Conservation (phyloP, 2,888 invertebrate species). For the Dryobota labecula region DNA sequence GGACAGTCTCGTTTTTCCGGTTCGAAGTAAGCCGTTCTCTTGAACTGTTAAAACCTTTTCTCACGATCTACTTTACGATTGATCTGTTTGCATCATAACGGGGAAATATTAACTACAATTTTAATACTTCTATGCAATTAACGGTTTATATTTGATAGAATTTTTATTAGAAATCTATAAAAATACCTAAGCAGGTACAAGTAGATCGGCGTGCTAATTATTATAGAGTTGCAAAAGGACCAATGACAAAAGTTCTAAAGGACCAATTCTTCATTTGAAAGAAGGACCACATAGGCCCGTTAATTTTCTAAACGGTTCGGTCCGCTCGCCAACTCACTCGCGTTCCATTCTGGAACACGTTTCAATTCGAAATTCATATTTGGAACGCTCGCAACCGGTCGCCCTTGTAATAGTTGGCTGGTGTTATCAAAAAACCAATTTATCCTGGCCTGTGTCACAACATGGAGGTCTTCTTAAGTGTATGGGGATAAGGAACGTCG, state of each 20-base stretch:
- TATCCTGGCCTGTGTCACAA: constrained; percentile 76
- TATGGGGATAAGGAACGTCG: constrained; percentile 66
- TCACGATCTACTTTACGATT: constrained; percentile 56
- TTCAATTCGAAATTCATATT: constrained; percentile 88
- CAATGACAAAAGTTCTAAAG: not conserved
- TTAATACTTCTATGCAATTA: constrained; percentile 30
- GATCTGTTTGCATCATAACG: constrained; percentile 52
- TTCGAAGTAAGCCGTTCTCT: constrained; percentile 36
- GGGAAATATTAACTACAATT: constrained; percentile 32
- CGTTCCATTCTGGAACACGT: constrained; percentile 85
- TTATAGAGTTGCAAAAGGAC: too few relatives aligned
- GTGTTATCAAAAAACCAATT: constrained; percentile 86
- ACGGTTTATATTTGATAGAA: not conserved
- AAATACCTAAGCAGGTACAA: not conserved
- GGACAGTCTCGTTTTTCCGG: constrained; percentile 54
- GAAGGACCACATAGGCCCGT: constrained; percentile 55
- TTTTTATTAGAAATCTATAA: not conserved
- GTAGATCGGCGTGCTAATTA: not conserved
- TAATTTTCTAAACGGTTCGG: constrained; percentile 67
- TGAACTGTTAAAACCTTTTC: constrained; percentile 56
- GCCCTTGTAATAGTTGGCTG: constrained; percentile 91
- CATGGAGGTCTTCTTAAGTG: constrained; percentile 66
- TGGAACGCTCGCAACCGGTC: constrained; percentile 88
- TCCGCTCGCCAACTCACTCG: constrained; percentile 69
- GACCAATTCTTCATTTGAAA: constrained; percentile 35